These are phyloP conservation scores for Tricholauxania praeusta DNA, from an alignment of 2,888 invertebrate genomes.

Conservation along the genomic window DNA sequence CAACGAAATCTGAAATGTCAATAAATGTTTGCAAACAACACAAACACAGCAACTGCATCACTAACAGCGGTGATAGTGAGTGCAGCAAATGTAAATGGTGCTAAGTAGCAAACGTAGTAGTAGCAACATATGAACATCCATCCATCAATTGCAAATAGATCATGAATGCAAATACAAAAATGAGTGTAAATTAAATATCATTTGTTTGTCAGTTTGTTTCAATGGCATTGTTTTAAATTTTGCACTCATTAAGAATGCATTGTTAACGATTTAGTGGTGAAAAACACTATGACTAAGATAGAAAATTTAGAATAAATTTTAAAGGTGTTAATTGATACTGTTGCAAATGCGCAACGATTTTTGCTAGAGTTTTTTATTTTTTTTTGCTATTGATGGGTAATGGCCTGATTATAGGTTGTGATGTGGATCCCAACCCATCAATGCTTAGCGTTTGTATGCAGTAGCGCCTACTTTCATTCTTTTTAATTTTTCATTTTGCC, in stretches of 20 bases:
- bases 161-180: conserved; percentile 19
- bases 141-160: conserved; percentile 12
- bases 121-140: neutral
- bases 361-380: neutral
- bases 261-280: conserved; percentile 18
- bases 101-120: neutral
- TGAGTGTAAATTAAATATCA: conserved; percentile 13
- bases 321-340: conserved; percentile 24
- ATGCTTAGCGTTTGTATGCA: too few species aligned
- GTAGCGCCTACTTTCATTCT: too few species aligned
- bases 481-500: too few species aligned
- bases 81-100: neutral
- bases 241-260: conserved; percentile 18
- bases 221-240: conserved; percentile 13
- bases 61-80: neutral
- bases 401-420: too few species aligned
- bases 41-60: neutral
- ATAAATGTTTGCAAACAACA: neutral
- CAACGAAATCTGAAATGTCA: neutral
- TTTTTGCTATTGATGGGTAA: neutral
- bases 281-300: neutral
- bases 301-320: conserved; percentile 17
- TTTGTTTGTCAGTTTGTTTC: neutral
- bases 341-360: neutral
- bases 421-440: too few species aligned